phyloP scores from a whole-genome alignment of 2,113 vertebrate species.

The Poeciliopsis occidentalis region DNA sequence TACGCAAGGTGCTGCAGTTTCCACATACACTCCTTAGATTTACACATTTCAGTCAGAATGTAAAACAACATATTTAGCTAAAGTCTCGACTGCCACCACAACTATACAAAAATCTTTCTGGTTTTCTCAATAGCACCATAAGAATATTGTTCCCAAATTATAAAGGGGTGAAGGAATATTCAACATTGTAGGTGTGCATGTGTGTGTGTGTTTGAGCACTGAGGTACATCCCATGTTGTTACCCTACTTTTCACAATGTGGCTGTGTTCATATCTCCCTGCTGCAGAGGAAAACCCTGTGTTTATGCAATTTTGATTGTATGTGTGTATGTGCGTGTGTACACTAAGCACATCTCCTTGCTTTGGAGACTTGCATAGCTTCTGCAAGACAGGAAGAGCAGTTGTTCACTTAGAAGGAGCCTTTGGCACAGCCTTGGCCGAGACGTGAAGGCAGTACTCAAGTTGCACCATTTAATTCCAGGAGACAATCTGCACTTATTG shows the following conservation, averaged over 20 bases:
- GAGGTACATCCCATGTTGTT: slow-evolving; percentile 58
- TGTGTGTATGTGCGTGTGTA: slow-evolving; percentile 16
- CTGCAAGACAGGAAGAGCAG: slow-evolving; percentile 75
- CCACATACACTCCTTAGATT: slow-evolving; percentile 25
- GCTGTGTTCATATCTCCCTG: slow-evolving; percentile 43
- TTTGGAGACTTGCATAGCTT: slow-evolving; percentile 77
- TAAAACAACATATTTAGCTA: slow-evolving; percentile 54
- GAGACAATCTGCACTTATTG: slow-evolving; percentile 74
- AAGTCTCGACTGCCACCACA: slow-evolving; percentile 43
- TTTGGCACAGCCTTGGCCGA: slow-evolving; percentile 69
- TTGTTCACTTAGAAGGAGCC: slow-evolving; percentile 64
- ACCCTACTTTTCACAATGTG: slow-evolving; percentile 31
- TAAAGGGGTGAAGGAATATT: slow-evolving; percentile 62
- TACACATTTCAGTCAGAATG: slow-evolving; percentile 16
- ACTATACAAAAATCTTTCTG: slow-evolving; percentile 45
- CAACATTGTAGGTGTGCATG: slow-evolving; percentile 41
- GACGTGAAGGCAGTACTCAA: slow-evolving; percentile 72
- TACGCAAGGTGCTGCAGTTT: slow-evolving; percentile 46
- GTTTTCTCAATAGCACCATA: slow-evolving; percentile 73
- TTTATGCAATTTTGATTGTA: slow-evolving; percentile 14
- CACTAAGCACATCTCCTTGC: slow-evolving; percentile 71
- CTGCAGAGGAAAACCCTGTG: slow-evolving; percentile 48
- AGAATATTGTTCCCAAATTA: slow-evolving; percentile 77
- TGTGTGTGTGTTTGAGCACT: slow-evolving; percentile 32
- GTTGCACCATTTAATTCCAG: slow-evolving; percentile 71